Conservation (phyloP, 2,113 vertebrate species). For the Tupaia tana region DNA sequence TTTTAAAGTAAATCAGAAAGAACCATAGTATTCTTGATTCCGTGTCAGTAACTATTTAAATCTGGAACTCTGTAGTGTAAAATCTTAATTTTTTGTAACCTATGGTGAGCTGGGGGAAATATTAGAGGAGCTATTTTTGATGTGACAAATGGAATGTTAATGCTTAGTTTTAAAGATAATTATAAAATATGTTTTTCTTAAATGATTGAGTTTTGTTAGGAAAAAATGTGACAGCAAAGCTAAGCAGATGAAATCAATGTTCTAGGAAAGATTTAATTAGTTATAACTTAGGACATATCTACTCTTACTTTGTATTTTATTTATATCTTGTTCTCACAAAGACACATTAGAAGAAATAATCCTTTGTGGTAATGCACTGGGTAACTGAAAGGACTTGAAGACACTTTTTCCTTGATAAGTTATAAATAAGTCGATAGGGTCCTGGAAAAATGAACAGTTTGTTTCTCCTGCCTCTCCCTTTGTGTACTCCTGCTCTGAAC, state of each 20-base stretch:
- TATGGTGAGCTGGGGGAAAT: neutral
- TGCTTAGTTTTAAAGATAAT: conserved; percentile 3
- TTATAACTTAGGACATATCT: conserved; percentile 38
- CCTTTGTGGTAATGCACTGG: neutral
- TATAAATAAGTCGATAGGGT: neutral
- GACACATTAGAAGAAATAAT: neutral
- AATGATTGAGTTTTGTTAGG: conserved; percentile 8
- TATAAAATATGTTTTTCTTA: neutral
- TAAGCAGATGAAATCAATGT: neutral
- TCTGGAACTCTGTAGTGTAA: neutral
- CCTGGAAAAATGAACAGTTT: neutral
- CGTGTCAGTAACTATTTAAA: conserved; percentile 37
- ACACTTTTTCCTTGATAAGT: neutral
- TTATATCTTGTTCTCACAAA: conserved; percentile 16
- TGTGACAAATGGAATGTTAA: neutral
- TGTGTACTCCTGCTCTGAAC: neutral
- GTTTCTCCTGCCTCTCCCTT: neutral
- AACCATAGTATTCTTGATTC: neutral
- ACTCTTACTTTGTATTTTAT: conserved; percentile 41
- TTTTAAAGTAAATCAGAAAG: conserved; percentile 16
- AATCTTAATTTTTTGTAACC: neutral
- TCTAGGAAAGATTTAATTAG: conserved; percentile 43
- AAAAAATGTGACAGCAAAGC: conserved; percentile 30
- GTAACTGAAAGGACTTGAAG: neutral
- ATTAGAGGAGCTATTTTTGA: neutral